A percentile compares a stretch with the other conserved stretches of the same genome.
Conservation (phyloP, 2,113 vertebrate genomes). For the Panthera leo region DNA sequence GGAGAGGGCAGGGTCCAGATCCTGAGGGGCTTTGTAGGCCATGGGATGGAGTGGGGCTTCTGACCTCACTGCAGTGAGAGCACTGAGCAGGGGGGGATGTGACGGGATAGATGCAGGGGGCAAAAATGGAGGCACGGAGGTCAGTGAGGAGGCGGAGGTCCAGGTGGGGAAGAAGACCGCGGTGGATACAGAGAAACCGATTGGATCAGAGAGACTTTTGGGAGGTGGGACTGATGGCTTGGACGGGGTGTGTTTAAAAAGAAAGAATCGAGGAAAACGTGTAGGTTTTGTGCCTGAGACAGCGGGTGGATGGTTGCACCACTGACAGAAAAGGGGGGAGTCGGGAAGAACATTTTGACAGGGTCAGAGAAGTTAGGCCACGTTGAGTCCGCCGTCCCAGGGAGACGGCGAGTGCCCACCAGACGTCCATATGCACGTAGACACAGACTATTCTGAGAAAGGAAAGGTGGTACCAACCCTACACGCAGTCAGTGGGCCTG, state of each 20-base stretch:
- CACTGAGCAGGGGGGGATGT: not conserved
- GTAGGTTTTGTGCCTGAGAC: not conserved
- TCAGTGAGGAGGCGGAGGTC: not conserved
- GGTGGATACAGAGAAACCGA: accelerated
- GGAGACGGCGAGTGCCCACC: not conserved
- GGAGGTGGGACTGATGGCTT: not conserved
- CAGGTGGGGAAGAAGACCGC: not conserved
- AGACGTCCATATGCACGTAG: accelerated
- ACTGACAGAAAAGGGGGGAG: not conserved
- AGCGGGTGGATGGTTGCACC: not conserved
- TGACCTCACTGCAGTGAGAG: no score
- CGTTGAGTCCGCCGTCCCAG: accelerated
- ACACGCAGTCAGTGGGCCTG: not conserved
- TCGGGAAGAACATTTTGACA: accelerated
- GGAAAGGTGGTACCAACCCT: not conserved
- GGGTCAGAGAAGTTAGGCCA: not conserved
- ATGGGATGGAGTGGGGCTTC: not conserved
- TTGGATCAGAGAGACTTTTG: no score
- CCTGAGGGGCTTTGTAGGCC: no score
- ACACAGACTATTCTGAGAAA: not conserved
- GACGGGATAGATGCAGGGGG: accelerated
- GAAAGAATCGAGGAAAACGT: not conserved
- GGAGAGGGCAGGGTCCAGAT: not conserved
- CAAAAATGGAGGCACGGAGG: not conserved
- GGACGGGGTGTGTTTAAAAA: not conserved